Conservation (phyloP, 2,797 vertebrate species). For the Euthynnus affinis region DNA sequence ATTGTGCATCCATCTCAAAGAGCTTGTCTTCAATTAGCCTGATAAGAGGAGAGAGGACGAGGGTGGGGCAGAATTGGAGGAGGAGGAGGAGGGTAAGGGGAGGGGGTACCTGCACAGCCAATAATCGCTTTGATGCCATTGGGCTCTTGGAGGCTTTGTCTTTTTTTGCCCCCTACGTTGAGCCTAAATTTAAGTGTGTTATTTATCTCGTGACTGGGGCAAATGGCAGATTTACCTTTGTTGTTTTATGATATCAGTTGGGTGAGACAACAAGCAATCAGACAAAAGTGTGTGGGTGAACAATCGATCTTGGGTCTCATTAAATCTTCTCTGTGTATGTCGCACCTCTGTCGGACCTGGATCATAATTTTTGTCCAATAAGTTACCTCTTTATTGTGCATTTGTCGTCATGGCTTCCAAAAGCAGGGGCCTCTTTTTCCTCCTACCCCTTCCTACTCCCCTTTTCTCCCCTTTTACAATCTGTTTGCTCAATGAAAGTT, state of each 20-base stretch:
- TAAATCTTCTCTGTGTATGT: slow-evolving; percentile 84
- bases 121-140: slow-evolving; percentile 90
- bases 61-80: slow-evolving; percentile 58
- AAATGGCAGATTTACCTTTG: slow-evolving; percentile 65
- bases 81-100: neutral
- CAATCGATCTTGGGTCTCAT: slow-evolving; percentile 35
- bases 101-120: slow-evolving; percentile 86
- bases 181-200: slow-evolving; percentile 90
- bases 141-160: slow-evolving; percentile 84
- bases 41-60: slow-evolving; percentile 93
- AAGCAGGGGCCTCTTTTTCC: slow-evolving; percentile 41
- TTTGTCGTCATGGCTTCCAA: slow-evolving; percentile 82
- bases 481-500: slow-evolving; percentile 87
- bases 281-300: slow-evolving; percentile 12
- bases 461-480: slow-evolving; percentile 81
- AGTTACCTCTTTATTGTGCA: slow-evolving; percentile 87
- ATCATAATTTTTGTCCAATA: slow-evolving; percentile 85
- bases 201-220: slow-evolving; percentile 87
- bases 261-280: slow-evolving; percentile 33
- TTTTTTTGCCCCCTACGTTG: slow-evolving; percentile 85
- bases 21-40: slow-evolving; percentile 94
- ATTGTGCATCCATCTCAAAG: slow-evolving; percentile 83
- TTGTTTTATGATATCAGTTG: slow-evolving; percentile 50
- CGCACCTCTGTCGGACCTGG: slow-evolving; percentile 88
- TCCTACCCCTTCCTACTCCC: slow-evolving; percentile 50